Evolutionary conservation across 2,113 vertebrate genomes (phyloP), one percentile per base, ranked within the genome.

Genomic region (Poeciliopsis occidentalis): DNA sequence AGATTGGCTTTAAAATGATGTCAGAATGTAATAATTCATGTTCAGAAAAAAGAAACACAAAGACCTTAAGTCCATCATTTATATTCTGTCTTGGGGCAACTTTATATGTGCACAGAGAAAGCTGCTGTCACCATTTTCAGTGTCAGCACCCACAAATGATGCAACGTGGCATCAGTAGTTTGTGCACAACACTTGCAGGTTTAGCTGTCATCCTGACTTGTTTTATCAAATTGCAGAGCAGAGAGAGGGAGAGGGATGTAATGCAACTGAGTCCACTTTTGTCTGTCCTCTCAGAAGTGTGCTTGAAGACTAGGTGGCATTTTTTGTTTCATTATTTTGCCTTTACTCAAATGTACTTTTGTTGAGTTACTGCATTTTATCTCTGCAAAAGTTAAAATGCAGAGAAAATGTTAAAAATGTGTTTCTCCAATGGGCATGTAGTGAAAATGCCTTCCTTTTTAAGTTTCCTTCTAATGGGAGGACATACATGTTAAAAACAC

Each of bases 161-260:
- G 69, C 67, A 89, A 76, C 62, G 62, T 72, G 68, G 82, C 76
- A 85, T 82, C 78, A 80, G 75, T 67, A 73, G 71, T 66, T 73
- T 77, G 62, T 32, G 41, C 61, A 24, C 47, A 60, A 51, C 61
- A 61, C 62, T 31, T 62, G 26, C 67, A 66, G 69, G 60, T 86
- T 88, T 75, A 74, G 79, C 78, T 87, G 85, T 86, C 82, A 76
- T 69, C 17, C 27, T 30, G 75, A 80, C 69, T 76, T 27, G 4
- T 74, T 86, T 85, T 78, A 86, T 83, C 81, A 87, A 85, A 85
- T 83, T 1, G 13, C 22, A 26, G n/a, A 31, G 65, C 70, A 66
- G 47, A 19, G 47, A 19, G 19, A 22, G 17, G 19, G 47, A 54
- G 47, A 72, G 79, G 78, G 37, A 83, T 64, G 67, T 67, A 65